These are phyloP conservation scores for Abscondita cerata DNA, from an alignment of 2,888 invertebrate species.

Conservation along the genomic window DNA sequence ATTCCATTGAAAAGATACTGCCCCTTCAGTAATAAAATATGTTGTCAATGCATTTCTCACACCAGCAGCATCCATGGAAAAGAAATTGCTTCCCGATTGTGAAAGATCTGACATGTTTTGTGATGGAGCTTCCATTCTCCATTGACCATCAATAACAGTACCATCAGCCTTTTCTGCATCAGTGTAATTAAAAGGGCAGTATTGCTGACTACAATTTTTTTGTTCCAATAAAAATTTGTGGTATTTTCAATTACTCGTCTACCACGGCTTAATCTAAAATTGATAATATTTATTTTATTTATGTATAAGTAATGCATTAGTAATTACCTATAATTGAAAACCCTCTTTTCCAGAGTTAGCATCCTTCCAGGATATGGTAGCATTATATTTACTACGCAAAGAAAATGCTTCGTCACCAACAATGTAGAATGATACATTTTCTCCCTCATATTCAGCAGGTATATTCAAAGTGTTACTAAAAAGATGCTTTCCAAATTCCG, in stretches of 20 bases:
- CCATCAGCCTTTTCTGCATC: neutral
- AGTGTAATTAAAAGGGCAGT: neutral
- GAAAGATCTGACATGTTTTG: neutral
- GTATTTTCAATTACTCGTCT: neutral
- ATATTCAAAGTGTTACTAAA: too few relatives aligned
- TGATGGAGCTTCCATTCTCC: neutral
- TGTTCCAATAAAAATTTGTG: neutral
- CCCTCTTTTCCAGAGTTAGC: neutral
- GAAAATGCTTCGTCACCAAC: neutral
- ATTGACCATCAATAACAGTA: neutral
- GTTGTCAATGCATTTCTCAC: too few relatives aligned
- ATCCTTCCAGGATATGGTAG: neutral
- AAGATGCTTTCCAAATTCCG: conserved; percentile 31
- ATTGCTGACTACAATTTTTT: too few relatives aligned
- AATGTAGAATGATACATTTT: too few relatives aligned
- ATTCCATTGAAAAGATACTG: neutral
- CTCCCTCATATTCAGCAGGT: neutral
- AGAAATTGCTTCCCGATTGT: neutral
- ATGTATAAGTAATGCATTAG: neutral
- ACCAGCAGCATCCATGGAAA: too few relatives aligned
- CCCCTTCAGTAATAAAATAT: neutral
- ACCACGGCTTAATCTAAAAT: neutral
- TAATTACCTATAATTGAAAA: neutral
- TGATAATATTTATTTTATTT: neutral
- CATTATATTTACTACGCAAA: neutral